These are phyloP conservation scores for Yasuhikotakia modesta DNA, from an alignment of 2,797 vertebrate species.

Conservation along the genomic window DNA sequence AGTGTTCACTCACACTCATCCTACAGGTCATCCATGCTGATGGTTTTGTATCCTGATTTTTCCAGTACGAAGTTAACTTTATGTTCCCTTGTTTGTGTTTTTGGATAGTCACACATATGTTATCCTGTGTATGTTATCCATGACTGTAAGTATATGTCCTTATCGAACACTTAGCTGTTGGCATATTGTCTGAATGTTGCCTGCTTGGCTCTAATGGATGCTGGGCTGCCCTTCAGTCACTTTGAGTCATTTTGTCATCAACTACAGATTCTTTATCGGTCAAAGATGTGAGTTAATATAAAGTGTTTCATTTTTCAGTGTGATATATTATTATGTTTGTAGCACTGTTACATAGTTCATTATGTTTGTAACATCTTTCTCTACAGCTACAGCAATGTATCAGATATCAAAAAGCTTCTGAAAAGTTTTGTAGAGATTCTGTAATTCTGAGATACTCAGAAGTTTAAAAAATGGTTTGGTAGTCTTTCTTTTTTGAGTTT, in stretches of 20 bases:
- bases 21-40: constrained; percentile 87
- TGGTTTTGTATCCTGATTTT: constrained; percentile 91
- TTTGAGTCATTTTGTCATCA: constrained; percentile 86
- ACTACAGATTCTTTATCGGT: constrained; percentile 86
- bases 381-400: constrained; percentile 87
- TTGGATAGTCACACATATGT: too few species aligned
- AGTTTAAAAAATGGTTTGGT: constrained; percentile 65
- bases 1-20: constrained; percentile 84
- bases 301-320: not conserved
- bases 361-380: constrained; percentile 10
- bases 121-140: not conserved
- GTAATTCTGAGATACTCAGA: constrained; percentile 87
- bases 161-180: constrained; percentile 76
- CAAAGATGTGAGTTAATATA: constrained; percentile 78
- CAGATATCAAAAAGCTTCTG: constrained; percentile 82
- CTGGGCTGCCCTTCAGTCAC: constrained; percentile 83
- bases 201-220: constrained; percentile 90
- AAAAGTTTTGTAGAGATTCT: constrained; percentile 87
- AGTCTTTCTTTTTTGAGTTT: too few species aligned
- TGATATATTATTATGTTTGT: constrained; percentile 14
- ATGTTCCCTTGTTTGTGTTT: too few species aligned
- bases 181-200: constrained; percentile 86
- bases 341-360: not conserved
- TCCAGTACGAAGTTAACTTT: too few species aligned
- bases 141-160: constrained; percentile 26